A percentile compares a stretch with the other conserved stretches of the same genome.
These are phyloP conservation scores for Campylomormyrus numenius DNA, from an alignment of 2,113 vertebrate species.

Conservation along the genomic window DNA sequence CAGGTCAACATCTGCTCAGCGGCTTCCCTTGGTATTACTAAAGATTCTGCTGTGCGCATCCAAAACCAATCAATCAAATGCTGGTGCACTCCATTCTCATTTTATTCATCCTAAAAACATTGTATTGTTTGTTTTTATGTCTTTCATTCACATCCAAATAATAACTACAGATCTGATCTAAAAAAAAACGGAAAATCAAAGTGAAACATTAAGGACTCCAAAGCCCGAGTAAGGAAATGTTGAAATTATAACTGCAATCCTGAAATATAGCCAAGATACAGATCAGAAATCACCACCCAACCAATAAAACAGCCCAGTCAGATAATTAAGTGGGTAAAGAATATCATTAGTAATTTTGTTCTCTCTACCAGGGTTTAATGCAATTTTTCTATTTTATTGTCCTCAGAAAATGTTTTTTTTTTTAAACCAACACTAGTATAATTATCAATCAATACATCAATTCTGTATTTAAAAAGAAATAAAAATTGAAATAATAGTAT, in stretches of 20 bases:
- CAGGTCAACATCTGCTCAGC: constrained; percentile 14
- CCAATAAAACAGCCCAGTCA: neutral
- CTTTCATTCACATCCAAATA: neutral
- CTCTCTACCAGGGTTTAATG: neutral
- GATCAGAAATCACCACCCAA: neutral
- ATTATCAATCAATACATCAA: neutral
- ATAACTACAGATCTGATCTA: no score
- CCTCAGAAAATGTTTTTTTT: neutral
- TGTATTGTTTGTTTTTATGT: neutral
- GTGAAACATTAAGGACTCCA: neutral
- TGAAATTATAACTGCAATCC: neutral
- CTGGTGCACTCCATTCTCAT: neutral
- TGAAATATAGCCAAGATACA: neutral
- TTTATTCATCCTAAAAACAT: neutral
- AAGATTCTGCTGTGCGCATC: neutral
- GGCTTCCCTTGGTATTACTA: neutral
- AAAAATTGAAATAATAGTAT: neutral
- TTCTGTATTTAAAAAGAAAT: neutral
- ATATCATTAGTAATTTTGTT: neutral
- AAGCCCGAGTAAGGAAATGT: neutral
- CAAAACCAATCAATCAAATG: constrained; percentile 7
- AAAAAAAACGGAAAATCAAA: neutral
- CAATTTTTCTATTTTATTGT: neutral
- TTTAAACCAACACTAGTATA: neutral
- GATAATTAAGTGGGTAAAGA: neutral